These are phyloP conservation scores for Pogoniulus pusillus DNA, from an alignment of 2,797 vertebrate species.

Conservation along the genomic window DNA sequence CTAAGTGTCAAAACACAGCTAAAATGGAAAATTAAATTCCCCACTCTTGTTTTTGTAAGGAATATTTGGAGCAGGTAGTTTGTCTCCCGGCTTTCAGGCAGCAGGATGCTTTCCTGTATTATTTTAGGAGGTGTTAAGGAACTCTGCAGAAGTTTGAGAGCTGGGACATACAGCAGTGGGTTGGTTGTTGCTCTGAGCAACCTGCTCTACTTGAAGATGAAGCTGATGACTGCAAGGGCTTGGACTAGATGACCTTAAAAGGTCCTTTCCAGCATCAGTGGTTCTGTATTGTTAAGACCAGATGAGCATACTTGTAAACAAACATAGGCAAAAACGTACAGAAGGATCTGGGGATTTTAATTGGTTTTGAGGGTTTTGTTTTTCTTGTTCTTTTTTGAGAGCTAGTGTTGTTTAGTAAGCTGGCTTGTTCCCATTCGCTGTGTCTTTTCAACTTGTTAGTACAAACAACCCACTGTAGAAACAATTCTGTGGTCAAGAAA, in stretches of 20 bases:
- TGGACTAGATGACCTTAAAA: too few species aligned
- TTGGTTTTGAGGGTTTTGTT: background rate
- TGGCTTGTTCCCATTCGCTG: background rate
- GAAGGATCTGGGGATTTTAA: background rate
- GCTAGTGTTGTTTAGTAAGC: background rate
- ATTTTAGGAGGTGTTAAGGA: fast-evolving
- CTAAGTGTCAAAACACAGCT: background rate
- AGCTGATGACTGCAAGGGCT: too few species aligned
- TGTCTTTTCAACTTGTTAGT: background rate
- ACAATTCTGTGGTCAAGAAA: too few species aligned
- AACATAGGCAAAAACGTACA: background rate
- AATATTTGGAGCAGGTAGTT: background rate
- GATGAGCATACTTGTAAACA: background rate
- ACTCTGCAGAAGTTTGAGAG: background rate
- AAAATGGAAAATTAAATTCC: background rate
- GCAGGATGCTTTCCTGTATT: background rate
- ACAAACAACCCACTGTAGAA: background rate
- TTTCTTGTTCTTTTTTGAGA: background rate
- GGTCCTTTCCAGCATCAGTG: too few species aligned
- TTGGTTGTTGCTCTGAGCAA: too few species aligned
- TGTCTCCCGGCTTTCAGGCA: fast-evolving
- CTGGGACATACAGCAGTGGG: background rate
- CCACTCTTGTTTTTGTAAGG: background rate
- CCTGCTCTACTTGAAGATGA: too few species aligned
- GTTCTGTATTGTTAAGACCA: background rate